Evolutionary conservation across 2,797 vertebrate genomes (phyloP), one percentile per base, ranked within the genome.

Genomic region (Acomys russatus): DNA sequence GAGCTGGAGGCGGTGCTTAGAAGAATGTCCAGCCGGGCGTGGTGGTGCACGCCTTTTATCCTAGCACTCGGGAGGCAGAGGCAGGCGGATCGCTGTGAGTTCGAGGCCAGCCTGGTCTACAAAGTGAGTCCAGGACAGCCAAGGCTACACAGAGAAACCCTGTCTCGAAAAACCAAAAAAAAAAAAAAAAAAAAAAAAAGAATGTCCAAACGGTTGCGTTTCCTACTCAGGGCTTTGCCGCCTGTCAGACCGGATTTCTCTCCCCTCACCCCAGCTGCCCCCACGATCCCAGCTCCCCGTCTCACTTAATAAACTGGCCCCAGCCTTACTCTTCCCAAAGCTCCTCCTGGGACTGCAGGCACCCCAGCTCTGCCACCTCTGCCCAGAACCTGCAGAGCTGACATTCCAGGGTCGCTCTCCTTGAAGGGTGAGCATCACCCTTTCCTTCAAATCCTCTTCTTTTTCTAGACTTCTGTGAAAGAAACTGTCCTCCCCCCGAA

Each of bases 1-100:
- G 90, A 86, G 68, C 44, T 2, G 70, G 77, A 89, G 59, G 90
- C 56, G 63, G 94, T 73, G 59, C 82, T 74, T 93, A n/a, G 80
- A 74, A 74, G 56, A 59, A 96, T 9, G 15, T 51, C 82, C 23
- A 51, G n/a, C n/a, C n/a, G n/a, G n/a, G n/a, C n/a, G n/a, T n/a
- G n/a, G n/a, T n/a, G n/a, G n/a, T n/a, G n/a, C n/a, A n/a, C n/a
- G n/a, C n/a, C n/a, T n/a, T n/a, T n/a, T n/a, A n/a, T n/a, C n/a
- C n/a, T n/a, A n/a, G n/a, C n/a, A n/a, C n/a, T n/a, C n/a, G n/a
- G n/a, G n/a, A n/a, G n/a, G n/a, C n/a, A n/a, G n/a, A n/a, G n/a
- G n/a, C n/a, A n/a, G n/a, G n/a, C n/a, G n/a, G n/a, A n/a, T n/a
- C n/a, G n/a, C n/a, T n/a, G n/a, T n/a, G n/a, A n/a, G n/a, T n/a